phyloP scores from a whole-genome alignment of 2,113 vertebrate genomes.

The Nanger granti region DNA sequence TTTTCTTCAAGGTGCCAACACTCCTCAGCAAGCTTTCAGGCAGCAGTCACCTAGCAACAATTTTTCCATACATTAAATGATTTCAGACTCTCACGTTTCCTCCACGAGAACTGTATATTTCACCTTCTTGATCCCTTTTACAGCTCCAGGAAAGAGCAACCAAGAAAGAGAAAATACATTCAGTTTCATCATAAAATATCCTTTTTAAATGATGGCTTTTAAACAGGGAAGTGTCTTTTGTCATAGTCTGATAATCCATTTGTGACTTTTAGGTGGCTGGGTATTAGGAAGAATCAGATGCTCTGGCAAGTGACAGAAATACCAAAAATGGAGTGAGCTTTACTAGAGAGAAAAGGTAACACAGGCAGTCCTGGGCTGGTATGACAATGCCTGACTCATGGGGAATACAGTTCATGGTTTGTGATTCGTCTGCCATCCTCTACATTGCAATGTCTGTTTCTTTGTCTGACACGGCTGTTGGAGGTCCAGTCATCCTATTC shows the following conservation, averaged over 20 bases:
- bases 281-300: background rate
- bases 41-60: conserved; percentile 61
- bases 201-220: background rate
- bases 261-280: background rate
- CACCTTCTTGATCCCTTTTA: background rate
- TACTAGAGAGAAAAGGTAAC: background rate
- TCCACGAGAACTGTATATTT: background rate
- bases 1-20: conserved; percentile 8
- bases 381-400: rapidly evolving
- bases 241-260: background rate
- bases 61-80: conserved; percentile 8
- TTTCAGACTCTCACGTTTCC: background rate
- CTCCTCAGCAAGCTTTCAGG: conserved; percentile 29
- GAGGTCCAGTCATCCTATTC: background rate
- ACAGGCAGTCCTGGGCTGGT: background rate
- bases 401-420: too few species aligned
- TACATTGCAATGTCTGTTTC: background rate
- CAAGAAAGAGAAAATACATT: background rate
- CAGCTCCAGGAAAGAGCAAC: conserved; percentile 7
- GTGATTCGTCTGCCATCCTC: background rate
- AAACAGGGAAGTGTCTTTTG: background rate
- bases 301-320: background rate
- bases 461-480: background rate
- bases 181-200: background rate
- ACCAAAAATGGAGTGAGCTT: background rate